A percentile compares a stretch with the other conserved stretches of the same genome.
phyloP scores from a whole-genome alignment of 2,888 invertebrate species.

The Pterobdella sp. region DNA sequence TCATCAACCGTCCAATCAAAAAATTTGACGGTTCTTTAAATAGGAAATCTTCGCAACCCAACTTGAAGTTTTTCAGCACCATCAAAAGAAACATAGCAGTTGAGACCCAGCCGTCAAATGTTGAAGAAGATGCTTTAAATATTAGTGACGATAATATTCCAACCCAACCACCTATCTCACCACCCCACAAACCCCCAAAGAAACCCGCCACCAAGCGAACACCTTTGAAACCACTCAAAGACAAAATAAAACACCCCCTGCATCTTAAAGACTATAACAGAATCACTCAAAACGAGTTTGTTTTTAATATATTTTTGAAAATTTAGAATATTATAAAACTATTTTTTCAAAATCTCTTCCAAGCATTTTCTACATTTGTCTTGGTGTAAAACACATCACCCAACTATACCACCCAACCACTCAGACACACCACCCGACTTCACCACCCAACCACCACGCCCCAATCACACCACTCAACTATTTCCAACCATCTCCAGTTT shows the following conservation, averaged over 20 bases:
- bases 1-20: too few species aligned
- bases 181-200: neutral
- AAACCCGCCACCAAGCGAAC: neutral
- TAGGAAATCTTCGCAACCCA: too few species aligned
- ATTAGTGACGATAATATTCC: too few species aligned
- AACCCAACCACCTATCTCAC: too few species aligned
- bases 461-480: neutral
- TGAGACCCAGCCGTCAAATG: too few species aligned
- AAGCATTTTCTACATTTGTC: neutral
- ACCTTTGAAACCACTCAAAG: neutral
- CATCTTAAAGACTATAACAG: conserved; percentile 8
- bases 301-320: conserved; percentile 1
- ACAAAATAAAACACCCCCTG: neutral
- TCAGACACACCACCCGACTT: neutral
- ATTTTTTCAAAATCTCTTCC: neutral
- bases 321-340: conserved; percentile 23
- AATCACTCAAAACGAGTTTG: neutral
- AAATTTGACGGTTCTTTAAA: neutral
- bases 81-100: too few species aligned
- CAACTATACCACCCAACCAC: neutral
- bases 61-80: too few species aligned
- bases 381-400: neutral
- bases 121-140: too few species aligned
- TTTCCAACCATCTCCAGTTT: neutral
- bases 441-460: neutral